These are phyloP conservation scores for Danio jaintianensis DNA, from an alignment of 2,797 vertebrate genomes.

Conservation along the genomic window DNA sequence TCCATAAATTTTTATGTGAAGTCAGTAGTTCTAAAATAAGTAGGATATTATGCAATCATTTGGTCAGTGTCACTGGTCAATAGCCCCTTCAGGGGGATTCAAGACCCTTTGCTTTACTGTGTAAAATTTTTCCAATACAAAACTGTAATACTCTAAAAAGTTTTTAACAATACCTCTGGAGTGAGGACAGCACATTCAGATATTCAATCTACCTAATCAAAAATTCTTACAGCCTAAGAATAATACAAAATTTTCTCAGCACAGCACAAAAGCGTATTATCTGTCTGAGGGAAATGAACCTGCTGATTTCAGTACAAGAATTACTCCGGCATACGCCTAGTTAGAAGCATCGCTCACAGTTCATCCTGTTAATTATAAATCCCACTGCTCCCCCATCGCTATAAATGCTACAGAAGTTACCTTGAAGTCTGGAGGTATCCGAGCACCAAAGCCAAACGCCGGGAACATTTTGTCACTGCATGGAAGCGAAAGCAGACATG, in stretches of 20 bases:
- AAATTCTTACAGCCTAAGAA: neutral
- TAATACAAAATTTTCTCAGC: neutral
- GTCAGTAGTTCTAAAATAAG: neutral
- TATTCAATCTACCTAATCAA: neutral
- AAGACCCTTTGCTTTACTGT: neutral
- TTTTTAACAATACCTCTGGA: neutral
- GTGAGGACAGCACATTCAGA: neutral
- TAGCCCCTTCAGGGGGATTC: neutral
- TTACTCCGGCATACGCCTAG: neutral
- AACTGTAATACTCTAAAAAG: neutral
- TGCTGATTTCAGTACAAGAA: conserved; percentile 19
- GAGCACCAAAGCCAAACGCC: conserved; percentile 87
- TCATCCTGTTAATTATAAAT: neutral
- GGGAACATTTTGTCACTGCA: conserved; percentile 89
- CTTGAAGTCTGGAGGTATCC: conserved; percentile 86
- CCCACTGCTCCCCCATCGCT: neutral
- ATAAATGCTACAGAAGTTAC: conserved; percentile 66
- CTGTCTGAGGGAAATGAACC: neutral
- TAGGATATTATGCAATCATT: neutral
- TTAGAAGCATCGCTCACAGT: conserved; percentile 1
- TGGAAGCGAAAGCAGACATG: conserved; percentile 32
- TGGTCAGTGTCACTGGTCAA: neutral
- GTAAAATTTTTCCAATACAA: neutral
- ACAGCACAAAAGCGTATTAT: conserved; percentile 13
- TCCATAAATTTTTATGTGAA: neutral